A percentile compares a stretch with the other conserved stretches of the same genome.
These are phyloP conservation scores for Anoplius nigerrimus DNA, from an alignment of 2,888 invertebrate genomes.

Conservation along the genomic window DNA sequence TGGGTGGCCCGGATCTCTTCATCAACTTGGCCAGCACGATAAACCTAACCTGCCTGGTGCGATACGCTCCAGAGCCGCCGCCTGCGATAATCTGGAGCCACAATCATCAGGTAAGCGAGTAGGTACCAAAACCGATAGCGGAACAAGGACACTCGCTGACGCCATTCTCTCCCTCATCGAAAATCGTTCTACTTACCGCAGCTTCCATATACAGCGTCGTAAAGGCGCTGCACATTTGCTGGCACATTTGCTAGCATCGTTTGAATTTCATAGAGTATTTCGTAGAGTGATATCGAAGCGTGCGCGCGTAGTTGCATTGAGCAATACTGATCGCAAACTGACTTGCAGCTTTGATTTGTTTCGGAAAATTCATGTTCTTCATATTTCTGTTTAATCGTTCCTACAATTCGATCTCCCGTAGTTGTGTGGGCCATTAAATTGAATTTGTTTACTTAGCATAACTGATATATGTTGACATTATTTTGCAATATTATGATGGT, in stretches of 20 bases:
- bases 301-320: constrained; percentile 3
- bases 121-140: not conserved
- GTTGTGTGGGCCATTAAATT: no score
- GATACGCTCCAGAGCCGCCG: constrained; percentile 91
- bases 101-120: constrained; percentile 78
- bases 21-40: constrained; percentile 92
- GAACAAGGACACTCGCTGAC: not conserved
- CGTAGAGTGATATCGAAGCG: not conserved
- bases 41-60: constrained; percentile 90
- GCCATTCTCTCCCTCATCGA: not conserved
- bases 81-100: constrained; percentile 90
- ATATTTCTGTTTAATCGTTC: no score
- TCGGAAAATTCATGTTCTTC: no score
- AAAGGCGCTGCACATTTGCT: not conserved
- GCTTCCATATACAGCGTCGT: not conserved
- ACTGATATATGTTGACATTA: no score
- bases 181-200: not conserved
- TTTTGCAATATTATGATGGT: no score
- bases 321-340: no score
- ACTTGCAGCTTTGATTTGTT: no score
- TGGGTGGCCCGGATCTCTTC: constrained; percentile 88
- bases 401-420: no score
- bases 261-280: constrained; percentile 25
- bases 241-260: constrained; percentile 11
- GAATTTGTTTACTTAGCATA: no score